Evolutionary conservation across 1,140 invertebrate genomes (phyloP).

Genomic region (Heliconius congener): DNA sequence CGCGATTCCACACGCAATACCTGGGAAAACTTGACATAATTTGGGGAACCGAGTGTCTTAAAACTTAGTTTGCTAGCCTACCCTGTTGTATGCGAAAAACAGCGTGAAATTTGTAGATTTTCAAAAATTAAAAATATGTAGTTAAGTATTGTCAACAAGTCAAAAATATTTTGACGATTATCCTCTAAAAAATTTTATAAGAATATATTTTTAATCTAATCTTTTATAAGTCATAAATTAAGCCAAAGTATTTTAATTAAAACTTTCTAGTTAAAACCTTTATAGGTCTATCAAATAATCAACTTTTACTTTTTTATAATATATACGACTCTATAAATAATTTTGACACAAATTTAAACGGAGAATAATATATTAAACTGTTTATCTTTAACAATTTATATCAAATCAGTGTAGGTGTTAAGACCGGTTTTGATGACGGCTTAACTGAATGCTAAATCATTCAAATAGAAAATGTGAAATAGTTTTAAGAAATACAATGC

Average conservation of each 20-base stretch:
- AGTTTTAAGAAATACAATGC: background rate
- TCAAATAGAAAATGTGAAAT: background rate
- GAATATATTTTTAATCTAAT: background rate
- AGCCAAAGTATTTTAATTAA: constrained; percentile 12
- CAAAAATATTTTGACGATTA: background rate
- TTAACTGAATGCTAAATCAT: constrained; percentile 19
- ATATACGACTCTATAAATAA: constrained; percentile 35
- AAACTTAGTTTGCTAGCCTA: no score
- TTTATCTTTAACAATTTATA: constrained; percentile 39
- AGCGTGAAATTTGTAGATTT: background rate
- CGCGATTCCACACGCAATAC: no score
- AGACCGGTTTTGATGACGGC: constrained; percentile 22
- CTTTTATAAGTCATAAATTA: background rate
- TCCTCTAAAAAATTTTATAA: background rate
- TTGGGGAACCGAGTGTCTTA: no score
- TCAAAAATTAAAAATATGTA: no score
- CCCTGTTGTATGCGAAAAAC: no score
- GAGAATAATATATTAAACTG: constrained; percentile 35
- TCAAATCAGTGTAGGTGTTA: constrained; percentile 32
- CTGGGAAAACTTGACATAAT: no score
- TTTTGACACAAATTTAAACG: constrained; percentile 33
- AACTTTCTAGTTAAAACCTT: constrained; percentile 24
- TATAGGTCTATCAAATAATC: constrained; percentile 28
- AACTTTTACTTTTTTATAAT: constrained; percentile 38
- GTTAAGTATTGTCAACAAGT: no score